Percentiles rank a stretch among this genome's conserved stretches.
Conservation (phyloP, 2,888 invertebrate genomes). For the Polietes domitor region DNA sequence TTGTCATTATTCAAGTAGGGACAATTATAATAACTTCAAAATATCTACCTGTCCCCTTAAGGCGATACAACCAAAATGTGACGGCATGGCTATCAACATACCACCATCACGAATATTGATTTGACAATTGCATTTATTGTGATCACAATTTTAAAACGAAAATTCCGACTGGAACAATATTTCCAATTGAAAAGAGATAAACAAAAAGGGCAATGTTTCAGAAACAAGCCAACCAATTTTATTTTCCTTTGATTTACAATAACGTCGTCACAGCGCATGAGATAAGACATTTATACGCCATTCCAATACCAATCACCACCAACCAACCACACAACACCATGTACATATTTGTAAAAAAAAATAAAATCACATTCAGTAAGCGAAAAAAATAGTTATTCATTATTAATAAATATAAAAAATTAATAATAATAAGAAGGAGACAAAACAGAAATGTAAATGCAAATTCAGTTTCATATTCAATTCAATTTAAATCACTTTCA, state of each 20-base stretch:
- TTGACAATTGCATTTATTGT: too few species aligned
- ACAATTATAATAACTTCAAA: too few species aligned
- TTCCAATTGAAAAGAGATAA: neutral
- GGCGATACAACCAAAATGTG: too few species aligned
- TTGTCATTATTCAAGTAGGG: too few species aligned
- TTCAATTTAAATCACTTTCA: conserved; percentile 21
- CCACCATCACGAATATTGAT: too few species aligned
- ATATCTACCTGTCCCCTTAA: too few species aligned
- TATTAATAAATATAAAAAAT: conserved; percentile 14
- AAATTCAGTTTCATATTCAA: conserved; percentile 24
- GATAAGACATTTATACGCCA: neutral
- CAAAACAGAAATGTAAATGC: conserved; percentile 39
- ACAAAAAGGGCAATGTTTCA: neutral
- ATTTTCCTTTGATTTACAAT: neutral
- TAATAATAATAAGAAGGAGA: conserved; percentile 16
- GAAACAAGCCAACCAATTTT: neutral
- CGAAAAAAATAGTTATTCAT: neutral
- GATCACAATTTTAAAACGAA: too few species aligned
- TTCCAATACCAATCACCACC: neutral
- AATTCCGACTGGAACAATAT: neutral
- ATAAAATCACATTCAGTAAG: too few species aligned
- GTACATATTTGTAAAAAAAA: too few species aligned
- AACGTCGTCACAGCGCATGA: neutral
- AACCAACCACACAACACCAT: neutral
- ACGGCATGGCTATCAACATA: too few species aligned